These are phyloP conservation scores for Caenorhabditis briggsae DNA, from an alignment of 1,140 invertebrate genomes.

Conservation along the genomic window DNA sequence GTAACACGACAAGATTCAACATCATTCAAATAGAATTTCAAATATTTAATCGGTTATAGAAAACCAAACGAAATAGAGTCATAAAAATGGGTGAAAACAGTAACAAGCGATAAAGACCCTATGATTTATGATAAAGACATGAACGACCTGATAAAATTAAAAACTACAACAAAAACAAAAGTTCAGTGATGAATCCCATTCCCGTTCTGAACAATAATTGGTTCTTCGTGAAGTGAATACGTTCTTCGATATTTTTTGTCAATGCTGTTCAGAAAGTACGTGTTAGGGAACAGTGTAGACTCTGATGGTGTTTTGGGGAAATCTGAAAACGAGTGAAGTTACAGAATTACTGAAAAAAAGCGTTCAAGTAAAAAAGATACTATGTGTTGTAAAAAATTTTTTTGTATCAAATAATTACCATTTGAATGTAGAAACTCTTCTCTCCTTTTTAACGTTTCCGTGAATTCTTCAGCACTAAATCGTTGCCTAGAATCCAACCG, in stretches of 20 bases:
- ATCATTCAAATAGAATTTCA: not conserved
- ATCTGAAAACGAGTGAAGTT: conserved; percentile 8
- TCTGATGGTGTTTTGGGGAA: conserved; percentile 40
- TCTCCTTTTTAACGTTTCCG: conserved; percentile 61
- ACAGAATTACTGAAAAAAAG: not conserved
- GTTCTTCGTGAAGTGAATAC: conserved; percentile 51
- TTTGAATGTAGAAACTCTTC: conserved; percentile 63
- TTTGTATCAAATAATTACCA: conserved; percentile 60
- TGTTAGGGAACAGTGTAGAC: conserved; percentile 64
- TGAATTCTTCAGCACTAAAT: conserved; percentile 69
- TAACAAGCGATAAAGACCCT: conserved; percentile 26
- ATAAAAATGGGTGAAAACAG: not conserved
- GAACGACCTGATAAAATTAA: conserved; percentile 9
- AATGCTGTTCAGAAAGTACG: conserved; percentile 69
- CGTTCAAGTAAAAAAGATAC: too few species aligned
- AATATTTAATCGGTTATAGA: not conserved
- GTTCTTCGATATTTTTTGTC: conserved; percentile 60
- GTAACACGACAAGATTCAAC: not conserved
- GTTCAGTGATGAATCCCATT: conserved; percentile 37
- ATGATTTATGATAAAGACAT: not conserved
- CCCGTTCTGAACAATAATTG: conserved; percentile 22
- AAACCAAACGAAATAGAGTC: not conserved
- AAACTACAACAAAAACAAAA: not conserved
- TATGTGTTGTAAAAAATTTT: not conserved
- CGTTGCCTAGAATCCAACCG: conserved; percentile 67